Evolutionary conservation across 1,140 invertebrate genomes (phyloP).

Genomic region (Agrilus planipennis): DNA sequence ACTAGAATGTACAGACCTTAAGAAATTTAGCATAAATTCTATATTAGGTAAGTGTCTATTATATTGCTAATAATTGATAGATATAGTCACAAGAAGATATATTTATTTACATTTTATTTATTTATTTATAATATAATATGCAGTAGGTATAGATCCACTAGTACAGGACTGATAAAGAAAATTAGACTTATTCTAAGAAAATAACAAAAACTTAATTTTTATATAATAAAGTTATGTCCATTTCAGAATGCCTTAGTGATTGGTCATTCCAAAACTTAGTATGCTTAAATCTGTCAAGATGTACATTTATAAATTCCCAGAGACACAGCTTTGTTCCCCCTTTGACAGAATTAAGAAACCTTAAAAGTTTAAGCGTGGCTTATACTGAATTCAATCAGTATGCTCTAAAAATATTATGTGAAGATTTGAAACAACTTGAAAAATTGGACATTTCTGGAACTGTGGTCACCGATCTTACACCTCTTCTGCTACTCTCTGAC

Average conservation of each 20-base stretch:
- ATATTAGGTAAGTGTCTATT: slow-evolving; percentile 21
- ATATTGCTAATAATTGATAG: not conserved
- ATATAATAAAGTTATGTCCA: not conserved
- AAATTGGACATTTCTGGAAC: slow-evolving; percentile 61
- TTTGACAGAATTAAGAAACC: slow-evolving; percentile 44
- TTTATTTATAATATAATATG: too few species aligned
- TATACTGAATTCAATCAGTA: slow-evolving; percentile 60
- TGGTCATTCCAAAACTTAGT: slow-evolving; percentile 59
- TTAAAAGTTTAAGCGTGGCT: slow-evolving; percentile 58
- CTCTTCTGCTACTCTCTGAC: slow-evolving; percentile 48
- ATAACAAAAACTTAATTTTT: too few species aligned
- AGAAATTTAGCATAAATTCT: slow-evolving; percentile 21
- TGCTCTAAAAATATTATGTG: slow-evolving; percentile 54
- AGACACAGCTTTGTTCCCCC: slow-evolving; percentile 38
- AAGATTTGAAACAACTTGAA: slow-evolving; percentile 55
- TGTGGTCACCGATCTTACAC: slow-evolving; percentile 52
- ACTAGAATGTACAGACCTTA: slow-evolving; percentile 42
- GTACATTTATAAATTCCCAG: slow-evolving; percentile 47
- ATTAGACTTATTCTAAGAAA: too few species aligned
- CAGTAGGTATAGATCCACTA: too few species aligned
- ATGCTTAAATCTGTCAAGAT: slow-evolving; percentile 52
- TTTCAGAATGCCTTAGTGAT: slow-evolving; percentile 51
- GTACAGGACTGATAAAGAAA: too few species aligned
- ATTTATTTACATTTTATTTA: too few species aligned
- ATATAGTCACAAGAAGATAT: too few species aligned